phyloP scores from a whole-genome alignment of 2,888 invertebrate genomes.

The Drosophila testacea region DNA sequence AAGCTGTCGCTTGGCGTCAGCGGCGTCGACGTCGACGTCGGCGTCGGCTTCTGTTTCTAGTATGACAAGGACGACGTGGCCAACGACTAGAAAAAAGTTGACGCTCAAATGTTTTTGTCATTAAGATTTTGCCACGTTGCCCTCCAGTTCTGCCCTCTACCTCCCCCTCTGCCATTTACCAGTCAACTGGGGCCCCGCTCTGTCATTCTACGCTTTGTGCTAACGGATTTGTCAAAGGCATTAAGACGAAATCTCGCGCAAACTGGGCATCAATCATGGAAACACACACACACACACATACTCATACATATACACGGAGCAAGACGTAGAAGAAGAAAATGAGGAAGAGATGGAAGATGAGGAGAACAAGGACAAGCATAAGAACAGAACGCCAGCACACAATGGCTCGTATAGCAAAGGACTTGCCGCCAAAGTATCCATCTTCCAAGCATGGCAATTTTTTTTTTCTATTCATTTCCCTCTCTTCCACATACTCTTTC shows the following conservation, averaged over 20 bases:
- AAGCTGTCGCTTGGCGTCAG: constrained; percentile 27
- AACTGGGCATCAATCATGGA: constrained; percentile 78
- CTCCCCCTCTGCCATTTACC: neutral
- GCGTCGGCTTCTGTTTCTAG: constrained; percentile 15
- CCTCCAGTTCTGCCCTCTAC: neutral
- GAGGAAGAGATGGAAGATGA: constrained; percentile 4
- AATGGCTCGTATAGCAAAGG: constrained; percentile 45
- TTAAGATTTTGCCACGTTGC: constrained; percentile 69
- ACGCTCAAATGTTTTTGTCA: constrained; percentile 76
- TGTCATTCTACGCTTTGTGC: constrained; percentile 70
- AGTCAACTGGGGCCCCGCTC: constrained; percentile 21
- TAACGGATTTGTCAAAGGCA: constrained; percentile 80
- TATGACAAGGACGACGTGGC: constrained; percentile 45
- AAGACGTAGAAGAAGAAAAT: constrained; percentile 4
- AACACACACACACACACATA: constrained; percentile 44
- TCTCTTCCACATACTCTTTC: neutral
- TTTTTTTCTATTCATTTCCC: constrained; percentile 25
- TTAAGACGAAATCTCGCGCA: constrained; percentile 80
- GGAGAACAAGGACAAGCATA: constrained; percentile 21
- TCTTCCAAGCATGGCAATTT: constrained; percentile 36
- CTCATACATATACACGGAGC: constrained; percentile 19
- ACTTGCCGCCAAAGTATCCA: constrained; percentile 45
- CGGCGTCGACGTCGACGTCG: neutral
- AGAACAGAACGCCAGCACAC: constrained; percentile 20
- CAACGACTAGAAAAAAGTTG: constrained; percentile 48